Percentiles rank a stretch among this genome's conserved stretches.
phyloP scores from a whole-genome alignment of 2,797 vertebrate genomes.

The Argentina silus region DNA sequence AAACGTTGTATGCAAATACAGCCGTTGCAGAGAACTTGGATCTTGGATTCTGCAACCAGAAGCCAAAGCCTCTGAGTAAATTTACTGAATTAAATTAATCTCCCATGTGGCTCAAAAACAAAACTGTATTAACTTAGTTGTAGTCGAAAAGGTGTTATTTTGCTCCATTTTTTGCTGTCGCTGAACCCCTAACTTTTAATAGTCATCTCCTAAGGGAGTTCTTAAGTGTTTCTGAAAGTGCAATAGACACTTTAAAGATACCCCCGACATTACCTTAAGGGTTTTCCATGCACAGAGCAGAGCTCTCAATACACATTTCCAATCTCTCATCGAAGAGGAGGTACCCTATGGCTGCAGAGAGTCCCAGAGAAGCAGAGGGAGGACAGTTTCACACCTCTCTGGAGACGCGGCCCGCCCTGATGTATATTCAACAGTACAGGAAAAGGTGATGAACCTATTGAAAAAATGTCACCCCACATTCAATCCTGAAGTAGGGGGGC shows the following conservation, averaged over 20 bases:
- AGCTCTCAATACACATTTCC: slow-evolving; percentile 40
- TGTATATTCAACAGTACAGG: slow-evolving; percentile 75
- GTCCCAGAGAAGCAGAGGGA: slow-evolving; percentile 42
- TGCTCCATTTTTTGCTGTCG: slow-evolving; percentile 11
- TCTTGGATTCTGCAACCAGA: slow-evolving; percentile 23
- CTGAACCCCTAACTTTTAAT: slow-evolving; percentile 19
- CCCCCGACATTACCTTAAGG: slow-evolving; percentile 41
- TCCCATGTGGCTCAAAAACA: slow-evolving; percentile 27
- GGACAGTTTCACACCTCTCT: slow-evolving; percentile 50
- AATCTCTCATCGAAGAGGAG: slow-evolving; percentile 49
- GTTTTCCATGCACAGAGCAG: slow-evolving; percentile 38
- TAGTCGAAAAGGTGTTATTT: background rate
- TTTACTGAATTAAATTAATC: slow-evolving; percentile 41
- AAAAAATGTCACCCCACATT: slow-evolving; percentile 75
- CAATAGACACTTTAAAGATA: slow-evolving; percentile 39
- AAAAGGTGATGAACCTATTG: slow-evolving; percentile 78
- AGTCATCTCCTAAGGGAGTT: slow-evolving; percentile 22
- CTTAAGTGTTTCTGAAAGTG: slow-evolving; percentile 24
- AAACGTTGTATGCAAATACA: slow-evolving; percentile 10
- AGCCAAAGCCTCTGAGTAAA: slow-evolving; percentile 1
- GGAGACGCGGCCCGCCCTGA: slow-evolving; percentile 61
- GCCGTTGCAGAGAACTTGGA: slow-evolving; percentile 2
- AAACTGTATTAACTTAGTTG: slow-evolving; percentile 15
- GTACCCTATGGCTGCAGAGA: slow-evolving; percentile 42
- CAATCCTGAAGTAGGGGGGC: slow-evolving; percentile 63